Evolutionary conservation across 2,113 vertebrate species (phyloP).

Genomic region (Eclectus roratus): DNA sequence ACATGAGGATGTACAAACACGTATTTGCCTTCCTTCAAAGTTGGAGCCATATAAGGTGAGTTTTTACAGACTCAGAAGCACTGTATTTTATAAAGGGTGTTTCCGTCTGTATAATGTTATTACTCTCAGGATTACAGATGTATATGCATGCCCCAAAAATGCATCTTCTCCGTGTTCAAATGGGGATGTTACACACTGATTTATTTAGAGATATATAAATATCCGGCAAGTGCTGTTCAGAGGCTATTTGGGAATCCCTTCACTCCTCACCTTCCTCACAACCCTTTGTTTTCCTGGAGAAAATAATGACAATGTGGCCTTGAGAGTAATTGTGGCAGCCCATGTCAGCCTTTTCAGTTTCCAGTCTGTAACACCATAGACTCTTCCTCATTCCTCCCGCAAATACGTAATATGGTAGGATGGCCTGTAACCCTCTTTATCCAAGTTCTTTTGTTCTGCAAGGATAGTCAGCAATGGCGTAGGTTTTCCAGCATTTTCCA

Average conservation of each 20-base stretch:
- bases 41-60: background rate
- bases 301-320: background rate
- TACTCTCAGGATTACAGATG: background rate
- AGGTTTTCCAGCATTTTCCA: background rate
- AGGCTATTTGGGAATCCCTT: background rate
- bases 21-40: background rate
- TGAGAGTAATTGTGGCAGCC: background rate
- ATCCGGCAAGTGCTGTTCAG: background rate
- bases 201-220: background rate
- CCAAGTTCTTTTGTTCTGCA: background rate
- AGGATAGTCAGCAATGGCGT: background rate
- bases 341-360: background rate
- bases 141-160: background rate
- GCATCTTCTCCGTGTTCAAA: background rate
- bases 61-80: background rate
- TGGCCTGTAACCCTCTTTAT: background rate
- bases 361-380: background rate
- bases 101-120: background rate
- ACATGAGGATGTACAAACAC: background rate
- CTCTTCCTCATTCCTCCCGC: background rate
- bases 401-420: background rate
- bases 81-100: background rate
- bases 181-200: too few relatives aligned
- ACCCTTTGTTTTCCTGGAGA: background rate
- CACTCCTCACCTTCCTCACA: background rate